Conservation (phyloP, 1,140 invertebrate species). For the Colletes gigas region DNA sequence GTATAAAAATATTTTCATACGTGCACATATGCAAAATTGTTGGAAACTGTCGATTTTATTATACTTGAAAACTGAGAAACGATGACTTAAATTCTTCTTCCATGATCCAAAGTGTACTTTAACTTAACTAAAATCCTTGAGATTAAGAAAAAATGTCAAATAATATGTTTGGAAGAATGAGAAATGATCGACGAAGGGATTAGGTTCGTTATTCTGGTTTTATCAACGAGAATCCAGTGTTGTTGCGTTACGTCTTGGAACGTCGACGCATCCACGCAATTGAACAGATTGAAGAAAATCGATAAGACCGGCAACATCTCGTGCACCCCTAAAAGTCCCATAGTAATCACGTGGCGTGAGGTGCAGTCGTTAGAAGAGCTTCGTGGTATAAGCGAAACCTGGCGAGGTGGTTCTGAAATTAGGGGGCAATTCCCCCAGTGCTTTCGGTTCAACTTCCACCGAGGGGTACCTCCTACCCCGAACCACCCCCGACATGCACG, state of each 20-base stretch:
- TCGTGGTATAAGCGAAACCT: conserved; percentile 53
- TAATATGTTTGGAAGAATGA: no score
- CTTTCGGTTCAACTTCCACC: conserved; percentile 59
- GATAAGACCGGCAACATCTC: conserved; percentile 62
- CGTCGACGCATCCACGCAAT: background rate
- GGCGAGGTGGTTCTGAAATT: conserved; percentile 70
- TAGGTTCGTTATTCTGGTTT: no score
- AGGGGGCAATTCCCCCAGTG: conserved; percentile 69
- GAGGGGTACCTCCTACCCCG: conserved; percentile 34
- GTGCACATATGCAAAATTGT: no score
- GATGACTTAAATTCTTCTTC: no score
- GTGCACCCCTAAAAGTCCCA: conserved; percentile 62
- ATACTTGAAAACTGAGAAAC: no score
- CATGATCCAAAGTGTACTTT: no score
- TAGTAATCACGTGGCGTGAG: conserved; percentile 71
- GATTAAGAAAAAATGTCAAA: no score
- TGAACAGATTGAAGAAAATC: conserved; percentile 56
- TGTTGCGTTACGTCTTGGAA: background rate
- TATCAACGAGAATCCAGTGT: no score
- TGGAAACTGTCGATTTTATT: no score
- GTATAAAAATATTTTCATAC: no score
- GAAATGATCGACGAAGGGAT: no score
- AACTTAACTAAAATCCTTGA: no score
- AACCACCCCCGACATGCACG: conserved; percentile 12
- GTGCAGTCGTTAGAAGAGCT: conserved; percentile 66